phyloP scores from a whole-genome alignment of 2,797 vertebrate genomes.

The Sternotherus odoratus region DNA sequence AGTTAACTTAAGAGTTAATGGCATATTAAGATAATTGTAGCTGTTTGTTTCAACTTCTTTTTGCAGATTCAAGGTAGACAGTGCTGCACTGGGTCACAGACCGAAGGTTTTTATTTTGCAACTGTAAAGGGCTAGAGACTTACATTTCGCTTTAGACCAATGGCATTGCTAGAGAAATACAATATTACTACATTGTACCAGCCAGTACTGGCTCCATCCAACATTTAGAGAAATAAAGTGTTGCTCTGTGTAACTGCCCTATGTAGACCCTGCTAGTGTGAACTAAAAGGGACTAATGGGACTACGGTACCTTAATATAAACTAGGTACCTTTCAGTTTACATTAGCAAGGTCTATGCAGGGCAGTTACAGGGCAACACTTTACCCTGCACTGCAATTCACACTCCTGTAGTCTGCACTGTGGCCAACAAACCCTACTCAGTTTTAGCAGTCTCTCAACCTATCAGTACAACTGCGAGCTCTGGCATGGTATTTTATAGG shows the following conservation, averaged over 20 bases:
- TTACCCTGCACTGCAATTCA: too few relatives aligned
- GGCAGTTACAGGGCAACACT: too few relatives aligned
- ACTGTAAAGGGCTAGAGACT: constrained; percentile 34
- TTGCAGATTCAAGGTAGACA: constrained; percentile 53
- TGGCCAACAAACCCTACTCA: too few relatives aligned
- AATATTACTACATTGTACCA: not conserved
- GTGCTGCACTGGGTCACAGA: not conserved
- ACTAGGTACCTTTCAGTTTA: too few relatives aligned
- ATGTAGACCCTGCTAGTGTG: too few relatives aligned
- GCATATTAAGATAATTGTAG: not conserved
- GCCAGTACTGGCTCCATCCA: not conserved
- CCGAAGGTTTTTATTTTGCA: not conserved
- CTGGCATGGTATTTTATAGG: constrained; percentile 4
- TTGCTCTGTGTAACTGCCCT: too few relatives aligned
- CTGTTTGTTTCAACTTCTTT: constrained; percentile 34
- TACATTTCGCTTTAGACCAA: not conserved
- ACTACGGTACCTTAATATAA: too few relatives aligned
- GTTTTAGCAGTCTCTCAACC: not conserved
- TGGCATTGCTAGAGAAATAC: not conserved
- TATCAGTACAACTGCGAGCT: not conserved
- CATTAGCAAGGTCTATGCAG: too few relatives aligned
- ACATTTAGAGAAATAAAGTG: not conserved
- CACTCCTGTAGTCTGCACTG: too few relatives aligned
- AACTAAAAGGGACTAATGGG: too few relatives aligned
- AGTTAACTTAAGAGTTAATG: too few relatives aligned